Evolutionary conservation across 2,797 vertebrate species (phyloP).

Genomic region (Austrolebias charrua): DNA sequence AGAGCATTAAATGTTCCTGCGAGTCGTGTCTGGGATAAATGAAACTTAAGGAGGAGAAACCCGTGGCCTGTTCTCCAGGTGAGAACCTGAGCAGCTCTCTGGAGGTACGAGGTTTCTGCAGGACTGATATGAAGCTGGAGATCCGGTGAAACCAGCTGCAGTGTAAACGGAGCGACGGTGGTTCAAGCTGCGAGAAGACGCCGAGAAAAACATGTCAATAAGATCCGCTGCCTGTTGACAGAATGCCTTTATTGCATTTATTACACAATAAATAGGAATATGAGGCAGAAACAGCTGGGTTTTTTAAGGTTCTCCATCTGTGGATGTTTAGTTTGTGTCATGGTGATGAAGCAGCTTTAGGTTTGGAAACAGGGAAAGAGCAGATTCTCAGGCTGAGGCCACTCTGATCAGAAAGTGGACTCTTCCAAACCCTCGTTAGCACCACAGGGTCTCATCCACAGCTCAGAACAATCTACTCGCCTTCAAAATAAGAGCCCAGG

Average conservation of each 20-base stretch:
- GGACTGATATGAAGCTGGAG: conserved; percentile 42
- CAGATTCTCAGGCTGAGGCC: conserved; percentile 32
- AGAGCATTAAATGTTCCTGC: background rate
- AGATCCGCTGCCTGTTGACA: conserved; percentile 48
- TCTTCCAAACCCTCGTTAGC: conserved; percentile 40
- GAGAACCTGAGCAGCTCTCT: conserved; percentile 35
- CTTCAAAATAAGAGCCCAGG: background rate
- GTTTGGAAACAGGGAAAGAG: conserved; percentile 49
- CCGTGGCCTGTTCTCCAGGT: background rate
- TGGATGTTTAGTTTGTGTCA: conserved; percentile 26
- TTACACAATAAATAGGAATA: conserved; percentile 61
- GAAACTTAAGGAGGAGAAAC: background rate
- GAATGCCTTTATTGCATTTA: conserved; percentile 66
- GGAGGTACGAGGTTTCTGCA: conserved; percentile 45
- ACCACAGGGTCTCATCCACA: conserved; percentile 38
- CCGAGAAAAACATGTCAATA: conserved; percentile 35
- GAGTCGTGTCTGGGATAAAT: background rate
- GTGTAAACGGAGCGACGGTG: conserved; percentile 57
- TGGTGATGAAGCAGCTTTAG: conserved; percentile 58
- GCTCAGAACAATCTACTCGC: conserved; percentile 1
- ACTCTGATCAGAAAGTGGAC: conserved; percentile 25
- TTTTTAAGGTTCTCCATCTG: conserved; percentile 44
- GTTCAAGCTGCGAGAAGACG: conserved; percentile 50
- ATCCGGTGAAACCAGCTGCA: conserved; percentile 38
- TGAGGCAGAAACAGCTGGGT: conserved; percentile 43